Base-by-base conservation (phyloP, 2,797 vertebrate genomes). In the Melanotaenia maccullochi region DNA sequence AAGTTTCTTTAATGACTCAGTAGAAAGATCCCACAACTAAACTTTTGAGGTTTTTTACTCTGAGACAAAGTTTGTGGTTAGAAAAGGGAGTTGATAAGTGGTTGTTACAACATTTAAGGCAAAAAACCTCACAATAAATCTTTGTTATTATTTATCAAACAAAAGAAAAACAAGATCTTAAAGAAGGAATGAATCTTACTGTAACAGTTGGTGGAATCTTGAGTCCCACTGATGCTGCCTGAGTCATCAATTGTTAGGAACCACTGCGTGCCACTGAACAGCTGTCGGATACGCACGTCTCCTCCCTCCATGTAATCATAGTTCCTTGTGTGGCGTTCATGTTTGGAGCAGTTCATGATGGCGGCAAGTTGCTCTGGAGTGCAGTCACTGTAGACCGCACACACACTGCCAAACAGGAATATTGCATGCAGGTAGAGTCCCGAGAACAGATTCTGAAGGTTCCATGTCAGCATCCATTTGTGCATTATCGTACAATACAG, bases 221-320 rank as follows among this genome's bases (percentile, higher is more conserved):
- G 97, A 58, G 97, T 98, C 79, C 98, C 98, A 63, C 93, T 98
- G 90, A 99, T 96, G 93, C 96, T 97, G 78, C 98, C 98, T 71
- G 93, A 83, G 61, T 98, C 97, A 85, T 99, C 97, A 83, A 99
- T 97, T 83, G 96, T 96, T 85, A 99, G 95, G 92, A 98, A 99
- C 97, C 97, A 99, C 92, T 97, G 97, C 40, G 97, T 99, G 90
- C 96, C 93, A 92, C 97, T 99, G 95, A 96, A 99, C 86, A 99
- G 96, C 93, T 97, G 96, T 83, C 97, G 96, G 78, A 99, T 96
- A 84, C 98, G 96, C 89, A 99, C 96, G 87, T 99, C 97, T 84
- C 98, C 97, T 86, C 98, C 98, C 93, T 99, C 97, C 98, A 99
- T 98, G 94, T 99, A 99, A 95, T 99, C 97, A 80, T 98, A 99